Conservation (phyloP, 2,797 vertebrate species). For the Leptodactylus fallax region DNA sequence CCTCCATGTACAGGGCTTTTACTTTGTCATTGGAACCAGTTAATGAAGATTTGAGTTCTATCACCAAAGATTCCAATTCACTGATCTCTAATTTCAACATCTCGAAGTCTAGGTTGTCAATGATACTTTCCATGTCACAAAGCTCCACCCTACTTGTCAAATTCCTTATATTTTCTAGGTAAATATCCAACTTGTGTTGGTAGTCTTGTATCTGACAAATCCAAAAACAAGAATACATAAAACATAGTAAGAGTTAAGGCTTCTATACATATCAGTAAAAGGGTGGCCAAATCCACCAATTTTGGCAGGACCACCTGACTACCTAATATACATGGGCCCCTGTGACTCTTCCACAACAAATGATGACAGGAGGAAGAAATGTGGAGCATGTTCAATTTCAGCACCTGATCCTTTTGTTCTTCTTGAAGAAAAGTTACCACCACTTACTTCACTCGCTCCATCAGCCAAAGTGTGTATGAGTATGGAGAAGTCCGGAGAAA, state of each 20-base stretch:
- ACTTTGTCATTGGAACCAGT: slow-evolving; percentile 20
- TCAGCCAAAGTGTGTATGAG: too few relatives aligned
- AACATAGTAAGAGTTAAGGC: not conserved
- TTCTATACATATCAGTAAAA: too few relatives aligned
- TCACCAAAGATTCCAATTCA: slow-evolving; percentile 67
- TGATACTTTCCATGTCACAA: not conserved
- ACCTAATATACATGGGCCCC: too few relatives aligned
- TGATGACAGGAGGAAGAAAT: too few relatives aligned
- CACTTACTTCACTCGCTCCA: too few relatives aligned
- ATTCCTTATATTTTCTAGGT: slow-evolving; percentile 19
- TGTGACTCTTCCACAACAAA: too few relatives aligned
- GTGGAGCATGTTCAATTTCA: too few relatives aligned
- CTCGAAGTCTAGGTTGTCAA: slow-evolving; percentile 79
- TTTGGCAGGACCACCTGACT: too few relatives aligned
- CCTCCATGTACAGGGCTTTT: slow-evolving; percentile 3
- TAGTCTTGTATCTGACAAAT: slow-evolving; percentile 18
- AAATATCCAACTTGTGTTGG: not conserved
- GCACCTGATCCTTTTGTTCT: too few relatives aligned
- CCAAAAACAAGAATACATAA: not conserved
- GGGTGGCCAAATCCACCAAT: too few relatives aligned
- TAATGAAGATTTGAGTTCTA: slow-evolving; percentile 14
- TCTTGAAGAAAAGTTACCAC: too few relatives aligned
- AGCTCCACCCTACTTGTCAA: slow-evolving; percentile 21
- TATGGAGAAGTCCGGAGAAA: too few relatives aligned
- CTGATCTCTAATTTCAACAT: slow-evolving; percentile 71